These are phyloP conservation scores for Disparrhopalites patrizii DNA, from an alignment of 2,888 invertebrate genomes.

Conservation along the genomic window DNA sequence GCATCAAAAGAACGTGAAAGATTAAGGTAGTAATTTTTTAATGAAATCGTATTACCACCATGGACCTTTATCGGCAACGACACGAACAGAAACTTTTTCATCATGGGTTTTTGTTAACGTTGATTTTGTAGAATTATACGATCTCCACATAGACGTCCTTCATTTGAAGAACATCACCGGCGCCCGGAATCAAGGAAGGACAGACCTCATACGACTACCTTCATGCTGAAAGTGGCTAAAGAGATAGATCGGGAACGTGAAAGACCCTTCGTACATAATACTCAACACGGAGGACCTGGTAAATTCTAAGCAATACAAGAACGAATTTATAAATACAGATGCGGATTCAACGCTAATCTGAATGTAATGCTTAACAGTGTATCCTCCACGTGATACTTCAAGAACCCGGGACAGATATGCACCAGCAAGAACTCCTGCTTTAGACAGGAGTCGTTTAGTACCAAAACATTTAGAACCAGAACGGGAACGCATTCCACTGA, in stretches of 20 bases:
- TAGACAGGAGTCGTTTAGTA: conserved; percentile 18
- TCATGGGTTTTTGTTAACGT: too few relatives aligned
- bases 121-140: conserved; percentile 30
- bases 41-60: too few relatives aligned
- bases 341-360: not conserved
- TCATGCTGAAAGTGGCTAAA: conserved; percentile 25
- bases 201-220: conserved; percentile 19
- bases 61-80: too few relatives aligned
- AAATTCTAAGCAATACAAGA: too few relatives aligned
- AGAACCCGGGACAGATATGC: conserved; percentile 43
- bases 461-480: conserved; percentile 24
- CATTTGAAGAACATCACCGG: conserved; percentile 34
- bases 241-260: conserved; percentile 35
- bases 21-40: conserved; percentile 19
- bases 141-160: conserved; percentile 37
- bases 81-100: too few relatives aligned
- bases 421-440: conserved; percentile 31
- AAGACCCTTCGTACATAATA: conserved; percentile 14
- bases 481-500: conserved; percentile 7
- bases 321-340: too few relatives aligned
- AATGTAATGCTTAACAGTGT: too few relatives aligned
- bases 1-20: conserved; percentile 28
- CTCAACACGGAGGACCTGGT: conserved; percentile 12
- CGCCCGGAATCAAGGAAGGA: conserved; percentile 19
- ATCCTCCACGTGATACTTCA: conserved; percentile 6